Conservation (phyloP, 2,888 invertebrate species). For the Orthosia incerta region DNA sequence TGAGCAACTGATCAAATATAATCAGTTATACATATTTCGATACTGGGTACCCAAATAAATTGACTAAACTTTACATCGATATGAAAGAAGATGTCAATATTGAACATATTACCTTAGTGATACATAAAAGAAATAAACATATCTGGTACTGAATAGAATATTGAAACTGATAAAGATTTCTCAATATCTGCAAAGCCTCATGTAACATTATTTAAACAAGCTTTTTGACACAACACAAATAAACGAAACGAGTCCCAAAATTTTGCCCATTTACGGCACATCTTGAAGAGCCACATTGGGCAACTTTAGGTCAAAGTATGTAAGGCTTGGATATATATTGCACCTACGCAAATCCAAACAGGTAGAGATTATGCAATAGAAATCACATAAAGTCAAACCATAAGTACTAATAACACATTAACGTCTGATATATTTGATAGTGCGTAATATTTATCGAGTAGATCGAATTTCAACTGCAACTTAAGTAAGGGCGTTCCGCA, state of each 20-base stretch:
- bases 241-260: constrained; percentile 52
- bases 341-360: constrained; percentile 56
- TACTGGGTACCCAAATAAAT: neutral
- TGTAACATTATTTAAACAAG: constrained; percentile 23
- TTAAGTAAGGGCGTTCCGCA: constrained; percentile 19
- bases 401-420: constrained; percentile 33
- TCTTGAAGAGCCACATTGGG: constrained; percentile 44
- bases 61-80: neutral
- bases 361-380: constrained; percentile 53
- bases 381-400: constrained; percentile 37
- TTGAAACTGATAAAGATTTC: constrained; percentile 24
- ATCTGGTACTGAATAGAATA: neutral
- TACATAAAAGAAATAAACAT: neutral
- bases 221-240: constrained; percentile 38
- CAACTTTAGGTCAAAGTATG: constrained; percentile 61
- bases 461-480: constrained; percentile 39
- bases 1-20: constrained; percentile 35
- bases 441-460: constrained; percentile 26
- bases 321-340: constrained; percentile 35
- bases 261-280: constrained; percentile 62
- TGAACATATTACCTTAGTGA: neutral
- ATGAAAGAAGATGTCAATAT: neutral
- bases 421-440: constrained; percentile 37
- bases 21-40: neutral
- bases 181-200: constrained; percentile 24